These are phyloP conservation scores for Aurelia sp. DNA, from an alignment of 30 jellyfish, hydroid and myxozoan species.

Conservation along the genomic window DNA sequence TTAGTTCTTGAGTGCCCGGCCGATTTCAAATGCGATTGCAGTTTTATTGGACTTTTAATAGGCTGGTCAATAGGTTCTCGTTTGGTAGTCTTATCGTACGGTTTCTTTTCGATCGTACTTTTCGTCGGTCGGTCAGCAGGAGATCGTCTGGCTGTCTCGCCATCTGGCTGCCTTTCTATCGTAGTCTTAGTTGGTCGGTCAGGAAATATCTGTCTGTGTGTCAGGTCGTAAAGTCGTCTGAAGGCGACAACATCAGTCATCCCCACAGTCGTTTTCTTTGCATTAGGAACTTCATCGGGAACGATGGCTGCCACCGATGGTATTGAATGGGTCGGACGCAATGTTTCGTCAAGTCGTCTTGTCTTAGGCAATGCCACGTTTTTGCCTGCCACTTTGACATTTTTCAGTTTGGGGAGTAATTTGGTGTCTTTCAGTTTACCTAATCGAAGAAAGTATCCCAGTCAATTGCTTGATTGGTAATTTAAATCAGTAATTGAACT, in stretches of 20 bases:
- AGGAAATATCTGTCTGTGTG: neutral
- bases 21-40: neutral
- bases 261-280: conserved; percentile 22
- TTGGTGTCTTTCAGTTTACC: conserved; percentile 14
- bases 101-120: neutral
- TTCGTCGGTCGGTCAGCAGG: neutral
- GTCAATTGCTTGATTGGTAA: neutral
- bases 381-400: conserved; percentile 27
- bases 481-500: too few species aligned
- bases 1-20: neutral
- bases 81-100: neutral
- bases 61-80: neutral
- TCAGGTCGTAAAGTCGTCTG: neutral
- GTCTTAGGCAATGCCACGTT: conserved; percentile 52
- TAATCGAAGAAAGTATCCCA: neutral
- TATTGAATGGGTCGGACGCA: conserved; percentile 24
- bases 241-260: neutral
- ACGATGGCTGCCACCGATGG: conserved; percentile 64
- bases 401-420: conserved; percentile 46
- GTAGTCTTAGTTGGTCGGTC: conserved; percentile 60
- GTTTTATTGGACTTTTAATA: neutral
- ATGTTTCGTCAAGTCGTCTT: conserved; percentile 24
- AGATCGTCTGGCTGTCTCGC: neutral
- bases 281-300: conserved; percentile 60
- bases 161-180: neutral